These are phyloP conservation scores for Numenius phaeopus DNA, from an alignment of 2,797 vertebrate genomes.

Conservation along the genomic window DNA sequence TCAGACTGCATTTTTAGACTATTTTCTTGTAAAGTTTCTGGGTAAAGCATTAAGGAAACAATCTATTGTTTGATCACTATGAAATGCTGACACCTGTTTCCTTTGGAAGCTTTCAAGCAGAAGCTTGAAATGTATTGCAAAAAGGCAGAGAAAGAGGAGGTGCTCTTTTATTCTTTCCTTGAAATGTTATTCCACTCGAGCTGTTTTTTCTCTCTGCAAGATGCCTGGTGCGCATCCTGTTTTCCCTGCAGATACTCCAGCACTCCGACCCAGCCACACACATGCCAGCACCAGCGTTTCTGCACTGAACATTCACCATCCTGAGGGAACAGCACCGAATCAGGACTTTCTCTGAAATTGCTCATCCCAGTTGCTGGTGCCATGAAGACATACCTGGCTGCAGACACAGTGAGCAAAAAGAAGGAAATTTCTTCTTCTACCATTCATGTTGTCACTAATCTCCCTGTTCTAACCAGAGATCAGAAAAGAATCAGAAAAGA, in stretches of 20 bases:
- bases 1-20: neutral
- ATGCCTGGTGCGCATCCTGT: neutral
- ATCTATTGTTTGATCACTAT: neutral
- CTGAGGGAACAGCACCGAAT: neutral
- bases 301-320: neutral
- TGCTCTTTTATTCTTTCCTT: neutral
- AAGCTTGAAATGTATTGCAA: neutral
- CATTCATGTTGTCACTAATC: neutral
- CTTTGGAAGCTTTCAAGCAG: neutral
- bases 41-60: neutral
- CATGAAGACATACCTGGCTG: neutral
- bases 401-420: neutral
- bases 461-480: neutral
- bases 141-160: neutral
- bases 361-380: neutral
- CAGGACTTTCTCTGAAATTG: neutral
- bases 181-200: neutral
- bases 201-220: neutral
- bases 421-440: neutral
- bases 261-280: neutral
- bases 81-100: neutral
- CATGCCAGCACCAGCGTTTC: neutral
- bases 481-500: neutral
- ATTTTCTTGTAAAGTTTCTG: neutral
- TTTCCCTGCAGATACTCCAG: neutral